Evolutionary conservation across 2,888 invertebrate genomes (phyloP).

Genomic region (Hyles lineata): DNA sequence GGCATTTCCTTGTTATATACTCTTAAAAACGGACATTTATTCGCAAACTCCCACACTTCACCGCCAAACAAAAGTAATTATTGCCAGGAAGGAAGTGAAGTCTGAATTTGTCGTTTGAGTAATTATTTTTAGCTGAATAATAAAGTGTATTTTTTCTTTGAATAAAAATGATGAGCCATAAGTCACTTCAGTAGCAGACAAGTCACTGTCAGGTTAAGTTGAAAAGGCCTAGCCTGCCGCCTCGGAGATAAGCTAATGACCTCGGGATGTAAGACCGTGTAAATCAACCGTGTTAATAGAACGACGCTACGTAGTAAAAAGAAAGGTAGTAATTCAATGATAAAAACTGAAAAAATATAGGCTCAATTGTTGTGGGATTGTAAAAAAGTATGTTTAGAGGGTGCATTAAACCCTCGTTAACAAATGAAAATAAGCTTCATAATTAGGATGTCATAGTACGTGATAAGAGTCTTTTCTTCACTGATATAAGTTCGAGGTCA

Average conservation of each 20-base stretch:
- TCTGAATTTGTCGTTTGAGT: neutral
- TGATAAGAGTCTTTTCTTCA: too few relatives aligned
- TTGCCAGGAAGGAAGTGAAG: neutral
- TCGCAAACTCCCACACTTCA: neutral
- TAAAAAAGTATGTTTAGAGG: too few relatives aligned
- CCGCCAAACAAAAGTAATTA: neutral
- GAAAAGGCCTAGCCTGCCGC: neutral
- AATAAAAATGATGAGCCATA: constrained; percentile 4
- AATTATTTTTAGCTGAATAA: neutral
- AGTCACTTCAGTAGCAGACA: constrained; percentile 25
- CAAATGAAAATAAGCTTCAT: too few relatives aligned
- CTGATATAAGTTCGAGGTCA: too few relatives aligned
- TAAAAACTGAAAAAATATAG: too few relatives aligned
- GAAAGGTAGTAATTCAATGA: too few relatives aligned
- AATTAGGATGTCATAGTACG: too few relatives aligned
- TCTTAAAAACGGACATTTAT: neutral
- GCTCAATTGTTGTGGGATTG: too few relatives aligned
- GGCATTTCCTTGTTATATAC: too few relatives aligned
- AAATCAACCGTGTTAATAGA: neutral
- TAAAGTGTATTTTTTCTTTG: neutral
- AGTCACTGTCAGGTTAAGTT: constrained; percentile 23
- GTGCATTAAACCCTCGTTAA: too few relatives aligned
- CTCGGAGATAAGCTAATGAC: constrained; percentile 17
- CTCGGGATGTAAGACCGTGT: neutral
- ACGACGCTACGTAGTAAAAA: neutral